Evolutionary conservation across 2,113 vertebrate genomes (phyloP).

Genomic region (Neotragus pygmaeus): DNA sequence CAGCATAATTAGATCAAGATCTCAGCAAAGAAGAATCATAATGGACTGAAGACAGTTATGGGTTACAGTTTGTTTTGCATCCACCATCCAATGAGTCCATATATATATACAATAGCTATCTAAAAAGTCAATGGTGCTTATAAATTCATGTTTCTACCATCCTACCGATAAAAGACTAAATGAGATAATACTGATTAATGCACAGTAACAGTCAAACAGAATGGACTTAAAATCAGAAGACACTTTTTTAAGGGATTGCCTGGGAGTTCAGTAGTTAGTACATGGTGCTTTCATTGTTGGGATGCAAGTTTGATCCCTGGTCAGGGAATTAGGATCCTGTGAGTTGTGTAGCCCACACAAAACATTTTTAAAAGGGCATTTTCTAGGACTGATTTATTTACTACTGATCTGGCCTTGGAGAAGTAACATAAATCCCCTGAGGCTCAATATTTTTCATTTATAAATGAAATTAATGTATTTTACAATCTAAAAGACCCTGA

Average conservation of each 20-base stretch:
- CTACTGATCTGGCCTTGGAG: not conserved
- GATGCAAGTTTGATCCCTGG: not conserved
- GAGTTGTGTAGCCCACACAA: not conserved
- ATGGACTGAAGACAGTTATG: conserved; percentile 46
- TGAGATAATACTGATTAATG: not conserved
- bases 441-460: not conserved
- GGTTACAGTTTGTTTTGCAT: conserved; percentile 31
- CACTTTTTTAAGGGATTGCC: not conserved
- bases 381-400: not conserved
- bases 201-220: not conserved
- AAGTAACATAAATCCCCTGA: not conserved
- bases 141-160: not conserved
- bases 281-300: not conserved
- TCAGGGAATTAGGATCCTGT: not conserved
- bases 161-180: not conserved
- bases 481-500: not conserved
- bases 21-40: conserved; percentile 32
- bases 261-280: not conserved
- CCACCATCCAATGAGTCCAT: not conserved
- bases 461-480: not conserved
- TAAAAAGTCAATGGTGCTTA: not conserved
- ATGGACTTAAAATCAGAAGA: not conserved
- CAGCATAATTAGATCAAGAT: conserved; percentile 76
- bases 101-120: not conserved
- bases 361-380: not conserved